phyloP scores from a whole-genome alignment of 2,797 vertebrate species.

The Ciconia nigra region DNA sequence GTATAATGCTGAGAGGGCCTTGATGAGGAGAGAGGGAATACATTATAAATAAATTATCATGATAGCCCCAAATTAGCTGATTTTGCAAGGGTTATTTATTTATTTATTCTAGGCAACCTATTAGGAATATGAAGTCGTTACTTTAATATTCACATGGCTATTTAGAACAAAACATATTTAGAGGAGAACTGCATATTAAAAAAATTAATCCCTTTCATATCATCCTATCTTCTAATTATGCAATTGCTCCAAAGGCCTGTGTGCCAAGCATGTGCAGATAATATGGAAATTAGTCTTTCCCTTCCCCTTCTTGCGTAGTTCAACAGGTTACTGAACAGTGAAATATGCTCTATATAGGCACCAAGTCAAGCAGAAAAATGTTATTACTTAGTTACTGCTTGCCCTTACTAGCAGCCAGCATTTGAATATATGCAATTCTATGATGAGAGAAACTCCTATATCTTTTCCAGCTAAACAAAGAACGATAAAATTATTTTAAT shows the following conservation, averaged over 20 bases:
- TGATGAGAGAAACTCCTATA: background rate
- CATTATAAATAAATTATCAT: conserved; percentile 8
- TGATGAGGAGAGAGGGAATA: background rate
- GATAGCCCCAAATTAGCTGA: background rate
- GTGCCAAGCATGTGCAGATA: background rate
- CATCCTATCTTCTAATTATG: background rate
- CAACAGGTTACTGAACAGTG: conserved; percentile 41
- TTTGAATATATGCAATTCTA: background rate
- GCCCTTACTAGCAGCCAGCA: background rate
- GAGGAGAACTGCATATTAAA: background rate
- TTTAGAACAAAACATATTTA: background rate
- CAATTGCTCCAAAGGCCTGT: background rate
- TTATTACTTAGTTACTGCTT: conserved; percentile 17
- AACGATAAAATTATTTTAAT: background rate
- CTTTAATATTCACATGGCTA: background rate
- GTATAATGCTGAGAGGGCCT: background rate
- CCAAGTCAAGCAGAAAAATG: conserved; percentile 25
- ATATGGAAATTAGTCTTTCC: background rate
- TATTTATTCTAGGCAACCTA: background rate
- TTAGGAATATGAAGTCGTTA: background rate
- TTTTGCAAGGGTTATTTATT: background rate
- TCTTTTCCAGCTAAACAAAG: background rate
- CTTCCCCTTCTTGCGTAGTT: background rate
- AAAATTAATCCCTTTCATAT: background rate
- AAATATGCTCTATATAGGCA: background rate